Percentiles rank a stretch among this genome's conserved stretches.
These are phyloP conservation scores for Buphagus erythrorhynchus DNA, from an alignment of 2,797 vertebrate genomes.

Conservation along the genomic window DNA sequence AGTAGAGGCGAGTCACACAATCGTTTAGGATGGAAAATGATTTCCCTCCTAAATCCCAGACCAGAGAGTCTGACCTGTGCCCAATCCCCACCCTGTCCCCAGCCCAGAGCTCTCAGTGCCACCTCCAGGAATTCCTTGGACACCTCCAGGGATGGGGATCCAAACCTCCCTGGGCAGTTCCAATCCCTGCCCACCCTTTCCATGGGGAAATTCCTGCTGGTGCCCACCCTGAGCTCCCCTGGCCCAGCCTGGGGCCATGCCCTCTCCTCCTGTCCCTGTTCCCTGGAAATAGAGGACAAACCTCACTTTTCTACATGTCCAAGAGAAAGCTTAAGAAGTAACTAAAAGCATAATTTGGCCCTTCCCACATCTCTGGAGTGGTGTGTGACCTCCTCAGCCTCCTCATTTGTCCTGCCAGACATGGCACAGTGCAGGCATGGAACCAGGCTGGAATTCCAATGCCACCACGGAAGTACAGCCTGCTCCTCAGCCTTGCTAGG, in stretches of 20 bases:
- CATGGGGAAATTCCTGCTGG: fast-evolving
- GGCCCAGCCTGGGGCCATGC: fast-evolving
- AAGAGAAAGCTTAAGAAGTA: neutral
- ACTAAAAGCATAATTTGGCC: neutral
- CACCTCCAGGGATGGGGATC: neutral
- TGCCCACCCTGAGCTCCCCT: fast-evolving
- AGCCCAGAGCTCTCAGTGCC: neutral
- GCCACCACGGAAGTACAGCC: neutral
- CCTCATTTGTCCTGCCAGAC: slow-evolving; percentile 6
- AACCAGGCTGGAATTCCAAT: neutral
- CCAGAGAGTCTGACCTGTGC: fast-evolving
- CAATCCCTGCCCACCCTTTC: fast-evolving
- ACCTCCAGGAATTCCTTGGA: fast-evolving
- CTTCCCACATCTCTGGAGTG: neutral
- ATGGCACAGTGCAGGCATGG: neutral
- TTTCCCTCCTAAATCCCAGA: neutral
- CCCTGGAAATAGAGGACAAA: neutral
- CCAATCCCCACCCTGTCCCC: neutral
- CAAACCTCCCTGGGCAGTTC: neutral
- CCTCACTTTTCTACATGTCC: neutral
- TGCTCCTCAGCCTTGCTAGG: neutral
- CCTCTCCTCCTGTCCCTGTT: neutral
- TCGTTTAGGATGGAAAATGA: neutral
- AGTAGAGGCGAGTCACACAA: neutral
- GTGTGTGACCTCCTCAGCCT: neutral